Base-by-base conservation (phyloP, 2,888 invertebrate species). In the Dryobota labecula region DNA sequence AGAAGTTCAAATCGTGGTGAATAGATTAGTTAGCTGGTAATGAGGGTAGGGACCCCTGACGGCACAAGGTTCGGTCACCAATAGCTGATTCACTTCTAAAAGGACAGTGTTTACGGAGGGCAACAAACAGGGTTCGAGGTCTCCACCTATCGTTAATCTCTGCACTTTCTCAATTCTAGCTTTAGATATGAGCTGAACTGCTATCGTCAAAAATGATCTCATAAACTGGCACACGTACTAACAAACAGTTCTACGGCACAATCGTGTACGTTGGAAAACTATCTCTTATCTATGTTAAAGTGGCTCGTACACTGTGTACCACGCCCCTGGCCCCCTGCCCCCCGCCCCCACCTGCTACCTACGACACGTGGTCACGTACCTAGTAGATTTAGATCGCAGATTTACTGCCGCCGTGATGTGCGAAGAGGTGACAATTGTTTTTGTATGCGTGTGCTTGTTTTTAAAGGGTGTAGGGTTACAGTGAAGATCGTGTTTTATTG, bases 341-440 rank as follows among this genome's bases (percentile, higher is more conserved):
- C 43, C 33, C 7, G 33, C 33, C 33, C 27, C 11, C n/a, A n/a
- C 15, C 5, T 7, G 11, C 43, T 27, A 8, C 43, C 27, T 33
- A 27, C 47, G 51, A 33, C n/a, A 75, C 78, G 70, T 77, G 78
- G 70, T 58, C 70, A 71, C 56, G 76, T 66, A 38, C 41, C 24
- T 54, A 77, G 66, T 77, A 77, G 78, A 77, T 77, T 77, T 58
- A 72, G 73, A 77, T 77, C 58, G 43, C 73, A 73, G 63, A 73
- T 73, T 77, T 77, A 66, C 65, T 66, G 72, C 9, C 77, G 38
- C 24, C 30, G 77, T 63, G 66, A 72, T 66, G 61, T 36, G 18
- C 15, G 20, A 33, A n/a, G 11, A 64, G 51, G 57, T 60, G 73
- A 63, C 73, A 77, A 72, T 67, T 77, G 78, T 77, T 77, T 72